These are phyloP conservation scores for Drosophila albomicans DNA, from an alignment of 1,140 invertebrate genomes.

Conservation along the genomic window DNA sequence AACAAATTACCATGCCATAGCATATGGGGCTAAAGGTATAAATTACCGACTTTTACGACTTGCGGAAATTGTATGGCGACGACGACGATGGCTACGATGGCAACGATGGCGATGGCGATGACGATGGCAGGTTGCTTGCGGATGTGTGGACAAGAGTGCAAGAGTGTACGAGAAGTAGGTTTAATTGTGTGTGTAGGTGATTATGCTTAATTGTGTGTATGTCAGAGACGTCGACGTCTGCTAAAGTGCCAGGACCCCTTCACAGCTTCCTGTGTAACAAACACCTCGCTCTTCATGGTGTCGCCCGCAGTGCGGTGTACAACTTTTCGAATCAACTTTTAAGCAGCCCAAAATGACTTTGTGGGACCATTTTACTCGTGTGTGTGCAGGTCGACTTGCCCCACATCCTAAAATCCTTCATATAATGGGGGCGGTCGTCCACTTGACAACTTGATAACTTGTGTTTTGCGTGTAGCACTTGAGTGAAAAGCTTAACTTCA, in stretches of 20 bases:
- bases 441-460: slow-evolving; percentile 81
- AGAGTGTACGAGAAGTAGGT: slow-evolving; percentile 36
- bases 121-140: slow-evolving; percentile 37
- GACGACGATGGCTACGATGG: slow-evolving; percentile 55
- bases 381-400: slow-evolving; percentile 30
- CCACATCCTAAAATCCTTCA: not conserved
- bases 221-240: slow-evolving; percentile 55
- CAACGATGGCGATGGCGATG: slow-evolving; percentile 45
- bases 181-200: slow-evolving; percentile 79
- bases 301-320: slow-evolving; percentile 50
- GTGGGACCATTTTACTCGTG: slow-evolving; percentile 64
- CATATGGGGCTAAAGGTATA: slow-evolving; percentile 84
- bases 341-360: slow-evolving; percentile 78
- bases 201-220: slow-evolving; percentile 81
- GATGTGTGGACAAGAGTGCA: slow-evolving; percentile 1
- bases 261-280: slow-evolving; percentile 34
- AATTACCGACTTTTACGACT: slow-evolving; percentile 84
- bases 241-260: slow-evolving; percentile 52
- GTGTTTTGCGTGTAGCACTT: slow-evolving; percentile 33
- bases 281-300: not conserved
- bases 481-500: slow-evolving; percentile 13
- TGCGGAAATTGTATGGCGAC: slow-evolving; percentile 82
- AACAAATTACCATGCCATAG: slow-evolving; percentile 85
- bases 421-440: slow-evolving; percentile 24
- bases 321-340: slow-evolving; percentile 83